phyloP scores from a whole-genome alignment of 1,140 invertebrate species.

The Bombyx mandarina region DNA sequence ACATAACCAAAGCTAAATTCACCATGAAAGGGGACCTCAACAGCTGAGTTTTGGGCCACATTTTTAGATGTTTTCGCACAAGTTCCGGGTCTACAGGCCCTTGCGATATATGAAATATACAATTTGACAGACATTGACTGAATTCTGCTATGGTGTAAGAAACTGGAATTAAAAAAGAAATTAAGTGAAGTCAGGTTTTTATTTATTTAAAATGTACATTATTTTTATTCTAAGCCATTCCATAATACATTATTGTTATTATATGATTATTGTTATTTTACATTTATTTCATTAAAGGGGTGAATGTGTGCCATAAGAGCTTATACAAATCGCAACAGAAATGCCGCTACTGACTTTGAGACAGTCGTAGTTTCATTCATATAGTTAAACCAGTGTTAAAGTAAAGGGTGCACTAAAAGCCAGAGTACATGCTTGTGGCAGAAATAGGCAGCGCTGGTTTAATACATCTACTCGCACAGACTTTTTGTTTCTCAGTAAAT shows the following conservation, averaged over 20 bases:
- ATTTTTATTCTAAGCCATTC: too few relatives aligned
- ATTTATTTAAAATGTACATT: neutral
- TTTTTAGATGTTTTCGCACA: conserved; percentile 34
- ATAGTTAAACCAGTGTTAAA: too few relatives aligned
- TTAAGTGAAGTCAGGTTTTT: neutral
- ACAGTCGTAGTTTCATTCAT: too few relatives aligned
- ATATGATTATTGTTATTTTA: too few relatives aligned
- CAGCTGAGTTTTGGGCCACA: conserved; percentile 44
- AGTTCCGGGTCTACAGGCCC: conserved; percentile 35
- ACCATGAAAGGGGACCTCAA: conserved; percentile 37
- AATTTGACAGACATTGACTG: conserved; percentile 42
- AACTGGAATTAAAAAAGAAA: conserved; percentile 16
- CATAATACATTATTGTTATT: too few relatives aligned
- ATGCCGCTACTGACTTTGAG: too few relatives aligned
- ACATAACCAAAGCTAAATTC: conserved; percentile 41
- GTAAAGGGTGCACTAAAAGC: too few relatives aligned
- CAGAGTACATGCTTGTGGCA: too few relatives aligned
- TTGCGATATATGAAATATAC: conserved; percentile 42
- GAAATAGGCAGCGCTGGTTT: neutral
- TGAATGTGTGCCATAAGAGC: too few relatives aligned
- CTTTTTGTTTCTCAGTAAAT: neutral
- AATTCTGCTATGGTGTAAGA: conserved; percentile 39
- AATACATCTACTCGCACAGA: neutral
- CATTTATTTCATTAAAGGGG: too few relatives aligned
- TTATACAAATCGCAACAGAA: too few relatives aligned